These are phyloP conservation scores for Furcifer pardalis DNA, from an alignment of 2,797 vertebrate species.

Conservation along the genomic window DNA sequence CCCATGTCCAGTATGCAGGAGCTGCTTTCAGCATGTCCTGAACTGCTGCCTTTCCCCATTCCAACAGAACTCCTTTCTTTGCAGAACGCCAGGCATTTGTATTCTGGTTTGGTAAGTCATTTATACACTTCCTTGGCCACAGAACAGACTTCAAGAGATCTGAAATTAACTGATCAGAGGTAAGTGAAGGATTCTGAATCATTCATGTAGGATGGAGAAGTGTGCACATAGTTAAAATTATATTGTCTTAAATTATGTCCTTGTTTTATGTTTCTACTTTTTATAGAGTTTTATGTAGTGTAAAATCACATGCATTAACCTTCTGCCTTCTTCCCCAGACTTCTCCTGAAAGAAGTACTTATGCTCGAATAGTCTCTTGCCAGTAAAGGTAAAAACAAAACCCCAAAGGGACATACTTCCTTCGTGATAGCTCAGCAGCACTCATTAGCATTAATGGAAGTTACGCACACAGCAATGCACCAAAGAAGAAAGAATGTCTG, in stretches of 20 bases:
- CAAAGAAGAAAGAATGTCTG: slow-evolving; percentile 15
- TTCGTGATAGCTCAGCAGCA: slow-evolving; percentile 29
- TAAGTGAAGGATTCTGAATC: slow-evolving; percentile 60
- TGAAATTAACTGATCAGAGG: slow-evolving; percentile 65
- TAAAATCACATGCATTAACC: slow-evolving; percentile 73
- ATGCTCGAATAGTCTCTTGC: slow-evolving; percentile 46
- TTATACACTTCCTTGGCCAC: slow-evolving; percentile 41
- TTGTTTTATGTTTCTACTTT: slow-evolving; percentile 72
- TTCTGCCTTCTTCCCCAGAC: slow-evolving; percentile 63
- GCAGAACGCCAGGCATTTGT: slow-evolving; percentile 33
- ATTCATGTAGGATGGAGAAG: slow-evolving; percentile 65
- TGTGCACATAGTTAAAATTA: slow-evolving; percentile 71
- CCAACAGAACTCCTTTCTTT: slow-evolving; percentile 16
- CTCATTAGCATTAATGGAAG: slow-evolving; percentile 35
- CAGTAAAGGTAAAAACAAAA: slow-evolving; percentile 26
- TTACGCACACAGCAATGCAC: slow-evolving; percentile 5
- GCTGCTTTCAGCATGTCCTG: background rate
- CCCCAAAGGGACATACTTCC: background rate
- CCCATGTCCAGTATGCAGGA: too few relatives aligned
- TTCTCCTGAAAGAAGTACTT: slow-evolving; percentile 61
- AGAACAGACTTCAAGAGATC: slow-evolving; percentile 57
- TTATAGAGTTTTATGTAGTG: slow-evolving; percentile 73
- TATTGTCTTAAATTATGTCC: slow-evolving; percentile 74
- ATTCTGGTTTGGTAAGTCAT: slow-evolving; percentile 46
- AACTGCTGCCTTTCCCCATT: background rate